These are phyloP conservation scores for Malurus cyaneus DNA, from an alignment of 2,113 vertebrate genomes.

Conservation along the genomic window DNA sequence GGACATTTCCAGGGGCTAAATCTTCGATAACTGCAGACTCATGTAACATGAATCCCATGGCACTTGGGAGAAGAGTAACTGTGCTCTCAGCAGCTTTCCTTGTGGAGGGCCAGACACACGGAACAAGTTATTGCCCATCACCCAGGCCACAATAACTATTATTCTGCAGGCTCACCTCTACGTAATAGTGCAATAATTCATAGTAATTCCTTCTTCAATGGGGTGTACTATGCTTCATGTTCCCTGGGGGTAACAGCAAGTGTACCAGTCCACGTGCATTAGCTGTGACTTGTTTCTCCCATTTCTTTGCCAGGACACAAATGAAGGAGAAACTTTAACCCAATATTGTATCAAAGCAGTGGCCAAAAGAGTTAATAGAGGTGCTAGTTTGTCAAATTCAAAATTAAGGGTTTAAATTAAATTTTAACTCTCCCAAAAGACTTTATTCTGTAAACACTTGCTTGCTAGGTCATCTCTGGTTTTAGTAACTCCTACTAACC, in stretches of 20 bases:
- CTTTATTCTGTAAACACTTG: not conserved
- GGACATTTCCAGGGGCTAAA: not conserved
- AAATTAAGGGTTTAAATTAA: not conserved
- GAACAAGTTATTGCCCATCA: not conserved
- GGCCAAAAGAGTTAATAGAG: not conserved
- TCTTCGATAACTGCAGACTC: not conserved
- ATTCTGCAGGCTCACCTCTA: not conserved
- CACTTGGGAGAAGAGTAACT: not conserved
- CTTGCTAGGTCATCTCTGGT: not conserved
- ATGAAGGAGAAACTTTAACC: not conserved
- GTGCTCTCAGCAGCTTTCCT: not conserved
- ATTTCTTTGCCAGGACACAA: not conserved
- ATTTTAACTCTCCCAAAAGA: not conserved
- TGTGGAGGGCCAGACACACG: not conserved
- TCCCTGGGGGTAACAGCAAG: not conserved
- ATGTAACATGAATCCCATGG: not conserved
- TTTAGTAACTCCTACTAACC: constrained; percentile 66
- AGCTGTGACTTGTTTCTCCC: not conserved
- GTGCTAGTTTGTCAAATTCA: not conserved
- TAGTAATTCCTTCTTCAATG: not conserved
- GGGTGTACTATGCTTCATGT: not conserved
- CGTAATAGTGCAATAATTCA: not conserved
- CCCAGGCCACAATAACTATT: not conserved
- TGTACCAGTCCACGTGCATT: not conserved
- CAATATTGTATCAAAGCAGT: not conserved